Base-by-base conservation (phyloP, 2,888 invertebrate species). In the Penaeus monodon region DNA sequence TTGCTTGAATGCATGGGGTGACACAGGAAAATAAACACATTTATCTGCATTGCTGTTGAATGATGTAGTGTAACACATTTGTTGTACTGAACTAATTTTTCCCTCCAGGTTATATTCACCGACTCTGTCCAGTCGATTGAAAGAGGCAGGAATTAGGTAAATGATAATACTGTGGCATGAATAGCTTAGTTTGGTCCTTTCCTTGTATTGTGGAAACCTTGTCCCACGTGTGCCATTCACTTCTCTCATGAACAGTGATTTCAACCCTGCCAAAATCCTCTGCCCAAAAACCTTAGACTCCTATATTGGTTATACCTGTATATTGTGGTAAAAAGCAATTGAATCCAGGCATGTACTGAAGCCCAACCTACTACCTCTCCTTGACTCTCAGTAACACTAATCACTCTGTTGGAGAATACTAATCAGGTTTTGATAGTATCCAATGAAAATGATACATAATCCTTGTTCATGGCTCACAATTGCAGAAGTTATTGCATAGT, bases 131-230 rank as follows among this genome's bases (percentile, higher is more conserved):
- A 88, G 88, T 85, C 82, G 85, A 82, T 88, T 90, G 84, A 90
- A 90, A 88, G 88, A 89, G 79, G 84, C 90, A 89, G 94, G 95
- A 93, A 94, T 94, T 94, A 95, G 95, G 95, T 96, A 96, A 94
- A 93, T 84, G 77, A 66, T 80, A 73, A 44, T 65, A 87, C 70
- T 64, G 79, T 85, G 82, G 86, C 86, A 87, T 87, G 86, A 49
- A 63, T 63, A 65, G 22, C 44, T 64, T 78, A 57, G 29, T 64
- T 85, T 38, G 65, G 24, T 80, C 70, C 27, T 27, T 70, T 84
- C 66, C 66, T 82, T 74, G 80, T 85, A 70, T 65, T 85, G 85
- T 80, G 70, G 81, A 33, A 44, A 73, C 81, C 73, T 70, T 73
- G n/a, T 29, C 33, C 66, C 73, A 33, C 29, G 57, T 57, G 57